phyloP scores from a whole-genome alignment of 1,140 invertebrate genomes.

The Drosophila persimilis region DNA sequence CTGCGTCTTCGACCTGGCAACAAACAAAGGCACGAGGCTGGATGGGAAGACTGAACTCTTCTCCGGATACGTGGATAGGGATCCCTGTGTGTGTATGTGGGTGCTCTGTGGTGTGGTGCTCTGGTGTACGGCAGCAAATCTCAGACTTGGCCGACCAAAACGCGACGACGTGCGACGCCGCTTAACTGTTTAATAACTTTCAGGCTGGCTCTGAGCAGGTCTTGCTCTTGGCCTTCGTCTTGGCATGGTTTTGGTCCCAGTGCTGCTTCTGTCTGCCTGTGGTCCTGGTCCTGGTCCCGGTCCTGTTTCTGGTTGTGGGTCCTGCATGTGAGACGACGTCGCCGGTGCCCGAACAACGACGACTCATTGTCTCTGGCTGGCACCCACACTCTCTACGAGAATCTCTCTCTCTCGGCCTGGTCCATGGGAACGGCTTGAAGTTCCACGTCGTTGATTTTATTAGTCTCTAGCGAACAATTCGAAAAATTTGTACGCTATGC shows the following conservation, averaged over 20 bases:
- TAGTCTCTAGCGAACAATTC: constrained; percentile 83
- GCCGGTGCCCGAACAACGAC: constrained; percentile 33
- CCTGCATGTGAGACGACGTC: constrained; percentile 43
- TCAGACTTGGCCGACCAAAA: constrained; percentile 51
- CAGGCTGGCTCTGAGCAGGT: constrained; percentile 39
- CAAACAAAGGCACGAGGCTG: constrained; percentile 28
- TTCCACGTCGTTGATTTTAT: constrained; percentile 83
- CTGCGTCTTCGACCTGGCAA: constrained; percentile 65
- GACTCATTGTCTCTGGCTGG: constrained; percentile 71
- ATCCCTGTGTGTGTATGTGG: constrained; percentile 19
- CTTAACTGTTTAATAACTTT: constrained; percentile 81
- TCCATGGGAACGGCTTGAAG: constrained; percentile 81
- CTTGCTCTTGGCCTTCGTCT: constrained; percentile 17
- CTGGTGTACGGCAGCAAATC: constrained; percentile 37
- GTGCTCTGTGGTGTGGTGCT: constrained; percentile 2
- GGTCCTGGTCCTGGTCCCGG: background rate
- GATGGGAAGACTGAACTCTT: constrained; percentile 48
- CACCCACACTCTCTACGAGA: background rate
- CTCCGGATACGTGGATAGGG: constrained; percentile 17
- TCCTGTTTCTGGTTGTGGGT: constrained; percentile 37
- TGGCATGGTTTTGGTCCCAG: background rate
- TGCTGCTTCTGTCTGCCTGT: constrained; percentile 10
- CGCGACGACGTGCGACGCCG: constrained; percentile 76
- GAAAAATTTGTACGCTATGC: constrained; percentile 78
- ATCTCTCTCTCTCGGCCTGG: constrained; percentile 24